A percentile compares a stretch with the other conserved stretches of the same genome.
Evolutionary conservation across 2,888 invertebrate genomes (phyloP).

Genomic region (Thera britannica): DNA sequence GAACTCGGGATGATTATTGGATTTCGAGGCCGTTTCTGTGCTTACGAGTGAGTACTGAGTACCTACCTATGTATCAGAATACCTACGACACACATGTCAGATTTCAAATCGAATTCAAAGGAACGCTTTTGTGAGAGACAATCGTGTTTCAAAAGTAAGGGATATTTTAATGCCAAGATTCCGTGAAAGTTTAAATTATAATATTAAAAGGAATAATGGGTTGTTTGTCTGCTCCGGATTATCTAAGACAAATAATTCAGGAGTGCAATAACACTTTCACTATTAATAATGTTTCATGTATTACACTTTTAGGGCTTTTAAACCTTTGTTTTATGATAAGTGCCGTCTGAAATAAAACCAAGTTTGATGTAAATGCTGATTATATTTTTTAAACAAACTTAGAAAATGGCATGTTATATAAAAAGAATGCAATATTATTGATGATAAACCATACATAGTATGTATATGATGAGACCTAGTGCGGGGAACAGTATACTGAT

Average conservation of each 20-base stretch:
- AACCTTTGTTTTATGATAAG: too few species aligned
- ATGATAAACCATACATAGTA: too few species aligned
- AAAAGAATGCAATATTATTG: too few species aligned
- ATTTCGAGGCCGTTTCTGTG: not conserved
- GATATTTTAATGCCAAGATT: conserved; percentile 22
- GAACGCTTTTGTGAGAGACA: not conserved
- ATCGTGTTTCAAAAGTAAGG: conserved; percentile 26
- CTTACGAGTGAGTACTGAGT: too few species aligned
- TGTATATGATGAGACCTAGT: too few species aligned
- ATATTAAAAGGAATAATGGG: conserved; percentile 30
- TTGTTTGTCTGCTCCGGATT: conserved; percentile 23
- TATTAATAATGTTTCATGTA: conserved; percentile 15
- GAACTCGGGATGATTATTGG: too few species aligned
- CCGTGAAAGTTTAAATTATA: conserved; percentile 34
- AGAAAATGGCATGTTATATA: not conserved
- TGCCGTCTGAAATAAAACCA: too few species aligned
- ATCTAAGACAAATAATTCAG: conserved; percentile 22
- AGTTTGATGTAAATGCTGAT: too few species aligned
- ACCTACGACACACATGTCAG: too few species aligned
- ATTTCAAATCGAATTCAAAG: not conserved
- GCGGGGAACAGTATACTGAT: too few species aligned
- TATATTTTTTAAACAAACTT: not conserved
- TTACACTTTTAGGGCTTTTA: not conserved
- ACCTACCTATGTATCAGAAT: too few species aligned
- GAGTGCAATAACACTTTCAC: conserved; percentile 29